phyloP scores from a whole-genome alignment of 2,113 vertebrate species.

The Triplophysa tibetana region DNA sequence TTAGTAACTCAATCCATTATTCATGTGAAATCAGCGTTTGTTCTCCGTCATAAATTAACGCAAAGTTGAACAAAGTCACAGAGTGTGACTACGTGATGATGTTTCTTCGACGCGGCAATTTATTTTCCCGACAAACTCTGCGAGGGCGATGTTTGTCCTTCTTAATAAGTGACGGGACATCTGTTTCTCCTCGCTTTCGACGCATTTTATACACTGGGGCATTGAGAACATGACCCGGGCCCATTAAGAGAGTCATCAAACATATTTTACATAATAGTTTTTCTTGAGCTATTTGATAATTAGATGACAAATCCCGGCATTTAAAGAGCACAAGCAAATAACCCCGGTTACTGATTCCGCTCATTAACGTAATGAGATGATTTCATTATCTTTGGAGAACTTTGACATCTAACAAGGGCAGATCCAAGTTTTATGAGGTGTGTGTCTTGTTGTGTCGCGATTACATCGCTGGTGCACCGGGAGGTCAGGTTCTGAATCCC shows the following conservation, averaged over 20 bases:
- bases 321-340: constrained; percentile 62
- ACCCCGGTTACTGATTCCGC: constrained; percentile 67
- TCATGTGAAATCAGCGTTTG: constrained; percentile 23
- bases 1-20: constrained; percentile 32
- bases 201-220: too few species aligned
- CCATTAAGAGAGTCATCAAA: constrained; percentile 58
- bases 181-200: constrained; percentile 3
- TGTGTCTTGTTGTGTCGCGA: neutral
- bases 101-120: constrained; percentile 10
- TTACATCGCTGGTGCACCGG: neutral
- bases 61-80: constrained; percentile 40
- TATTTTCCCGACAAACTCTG: constrained; percentile 30
- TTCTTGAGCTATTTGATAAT: constrained; percentile 61
- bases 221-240: neutral
- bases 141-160: constrained; percentile 25
- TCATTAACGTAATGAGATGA: constrained; percentile 76
- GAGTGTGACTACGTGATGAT: constrained; percentile 21
- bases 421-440: constrained; percentile 12
- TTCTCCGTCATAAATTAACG: constrained; percentile 28
- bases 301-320: constrained; percentile 56
- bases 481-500: neutral
- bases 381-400: constrained; percentile 75
- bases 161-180: neutral
- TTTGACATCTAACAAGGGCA: constrained; percentile 56
- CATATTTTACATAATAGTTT: constrained; percentile 57